phyloP scores from a whole-genome alignment of 2,113 vertebrate genomes.

The Hydropotes inermis region DNA sequence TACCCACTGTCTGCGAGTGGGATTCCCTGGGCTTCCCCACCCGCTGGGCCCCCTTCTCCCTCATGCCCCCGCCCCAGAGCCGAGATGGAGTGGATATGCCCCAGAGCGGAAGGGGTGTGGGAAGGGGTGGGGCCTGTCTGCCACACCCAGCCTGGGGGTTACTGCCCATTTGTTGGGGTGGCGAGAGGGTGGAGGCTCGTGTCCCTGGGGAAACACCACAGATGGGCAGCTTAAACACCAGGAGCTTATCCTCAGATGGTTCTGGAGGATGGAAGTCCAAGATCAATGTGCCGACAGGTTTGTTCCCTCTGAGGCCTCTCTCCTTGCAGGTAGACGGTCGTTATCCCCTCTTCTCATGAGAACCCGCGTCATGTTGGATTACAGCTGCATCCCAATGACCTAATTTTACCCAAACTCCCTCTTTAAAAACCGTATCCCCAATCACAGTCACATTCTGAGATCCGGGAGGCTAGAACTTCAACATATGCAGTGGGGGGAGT shows the following conservation, averaged over 20 bases:
- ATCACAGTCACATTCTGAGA: neutral
- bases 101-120: neutral
- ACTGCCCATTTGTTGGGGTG: too few species aligned
- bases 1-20: neutral
- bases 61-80: neutral
- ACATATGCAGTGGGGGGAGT: fast-evolving
- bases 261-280: neutral
- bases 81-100: neutral
- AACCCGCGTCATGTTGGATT: neutral
- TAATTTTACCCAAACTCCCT: neutral
- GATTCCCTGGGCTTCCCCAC: neutral
- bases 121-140: neutral
- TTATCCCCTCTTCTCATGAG: neutral
- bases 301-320: neutral
- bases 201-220: neutral
- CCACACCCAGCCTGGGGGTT: neutral
- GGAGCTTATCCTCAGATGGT: fast-evolving
- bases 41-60: neutral
- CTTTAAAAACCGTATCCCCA: neutral
- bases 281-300: neutral
- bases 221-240: neutral
- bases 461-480: neutral
- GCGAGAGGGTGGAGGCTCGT: neutral
- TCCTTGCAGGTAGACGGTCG: neutral
- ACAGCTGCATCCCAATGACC: neutral